Percentiles rank a stretch among this genome's conserved stretches.
These are phyloP conservation scores for Chionis minor DNA, from an alignment of 2,113 vertebrate species.

Conservation along the genomic window DNA sequence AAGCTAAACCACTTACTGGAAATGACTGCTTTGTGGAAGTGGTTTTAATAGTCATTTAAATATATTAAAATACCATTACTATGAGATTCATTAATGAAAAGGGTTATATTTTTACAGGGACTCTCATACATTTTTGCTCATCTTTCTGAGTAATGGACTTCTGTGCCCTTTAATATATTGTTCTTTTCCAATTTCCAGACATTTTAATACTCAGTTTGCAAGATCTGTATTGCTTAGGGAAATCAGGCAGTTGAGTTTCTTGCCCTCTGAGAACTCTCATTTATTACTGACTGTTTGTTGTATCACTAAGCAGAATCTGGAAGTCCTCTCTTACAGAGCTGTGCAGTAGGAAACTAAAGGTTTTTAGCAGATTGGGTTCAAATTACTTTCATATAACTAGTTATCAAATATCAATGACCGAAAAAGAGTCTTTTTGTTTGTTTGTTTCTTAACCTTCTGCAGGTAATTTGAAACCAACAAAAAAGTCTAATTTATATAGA, in stretches of 20 bases:
- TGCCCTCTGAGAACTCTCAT: neutral
- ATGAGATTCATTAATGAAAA: neutral
- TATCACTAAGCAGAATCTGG: neutral
- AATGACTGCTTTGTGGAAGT: neutral
- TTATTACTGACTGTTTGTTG: neutral
- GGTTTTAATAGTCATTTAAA: constrained; percentile 8
- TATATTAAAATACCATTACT: neutral
- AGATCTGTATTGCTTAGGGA: neutral
- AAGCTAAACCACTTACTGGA: neutral
- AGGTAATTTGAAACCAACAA: neutral
- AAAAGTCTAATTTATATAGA: neutral
- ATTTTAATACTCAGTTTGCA: neutral
- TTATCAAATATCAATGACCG: neutral
- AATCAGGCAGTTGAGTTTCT: neutral
- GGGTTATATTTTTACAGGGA: neutral
- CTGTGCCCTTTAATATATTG: neutral
- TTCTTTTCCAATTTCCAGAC: neutral
- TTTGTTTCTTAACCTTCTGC: neutral
- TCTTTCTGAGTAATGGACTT: constrained; percentile 27
- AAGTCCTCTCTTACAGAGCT: neutral
- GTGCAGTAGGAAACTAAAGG: neutral
- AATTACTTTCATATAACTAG: neutral
- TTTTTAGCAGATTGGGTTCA: neutral
- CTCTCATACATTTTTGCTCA: neutral
- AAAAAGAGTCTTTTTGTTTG: neutral